phyloP scores from a whole-genome alignment of 2,797 vertebrate genomes.

The Gallinago stenura region DNA sequence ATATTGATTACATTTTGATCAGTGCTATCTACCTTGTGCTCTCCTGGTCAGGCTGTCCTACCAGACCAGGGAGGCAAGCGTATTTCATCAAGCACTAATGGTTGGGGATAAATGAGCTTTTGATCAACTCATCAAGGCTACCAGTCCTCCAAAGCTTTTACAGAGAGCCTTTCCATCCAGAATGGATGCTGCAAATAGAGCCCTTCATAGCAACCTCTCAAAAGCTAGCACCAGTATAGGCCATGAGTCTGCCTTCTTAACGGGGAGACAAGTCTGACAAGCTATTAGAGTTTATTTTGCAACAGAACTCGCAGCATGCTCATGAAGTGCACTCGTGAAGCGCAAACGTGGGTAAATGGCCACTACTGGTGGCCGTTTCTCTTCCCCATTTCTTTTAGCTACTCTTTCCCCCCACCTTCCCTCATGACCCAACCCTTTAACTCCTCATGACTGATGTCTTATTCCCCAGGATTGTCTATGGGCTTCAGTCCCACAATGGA shows the following conservation, averaged over 20 bases:
- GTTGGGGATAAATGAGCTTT: slow-evolving; percentile 32
- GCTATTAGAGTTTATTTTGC: background rate
- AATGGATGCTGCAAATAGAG: background rate
- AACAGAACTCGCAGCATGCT: background rate
- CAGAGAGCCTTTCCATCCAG: background rate
- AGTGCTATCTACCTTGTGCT: background rate
- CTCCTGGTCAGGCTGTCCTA: slow-evolving; percentile 1
- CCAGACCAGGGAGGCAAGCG: background rate
- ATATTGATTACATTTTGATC: slow-evolving; percentile 35
- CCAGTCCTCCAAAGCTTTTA: background rate
- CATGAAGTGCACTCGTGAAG: background rate
- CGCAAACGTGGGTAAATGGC: background rate
- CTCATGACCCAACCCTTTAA: background rate
- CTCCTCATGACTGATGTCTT: background rate
- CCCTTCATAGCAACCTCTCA: background rate
- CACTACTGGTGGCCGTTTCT: background rate
- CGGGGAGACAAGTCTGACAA: background rate
- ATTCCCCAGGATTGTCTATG: background rate
- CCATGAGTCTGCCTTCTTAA: background rate
- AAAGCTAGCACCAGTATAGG: background rate
- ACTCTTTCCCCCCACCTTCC: background rate
- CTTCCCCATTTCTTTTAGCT: background rate
- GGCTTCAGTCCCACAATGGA: background rate
- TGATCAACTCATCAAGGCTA: background rate
- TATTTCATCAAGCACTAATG: slow-evolving; percentile 25